phyloP scores from a whole-genome alignment of 1,140 invertebrate genomes.

The Lasioglossum baleicum region DNA sequence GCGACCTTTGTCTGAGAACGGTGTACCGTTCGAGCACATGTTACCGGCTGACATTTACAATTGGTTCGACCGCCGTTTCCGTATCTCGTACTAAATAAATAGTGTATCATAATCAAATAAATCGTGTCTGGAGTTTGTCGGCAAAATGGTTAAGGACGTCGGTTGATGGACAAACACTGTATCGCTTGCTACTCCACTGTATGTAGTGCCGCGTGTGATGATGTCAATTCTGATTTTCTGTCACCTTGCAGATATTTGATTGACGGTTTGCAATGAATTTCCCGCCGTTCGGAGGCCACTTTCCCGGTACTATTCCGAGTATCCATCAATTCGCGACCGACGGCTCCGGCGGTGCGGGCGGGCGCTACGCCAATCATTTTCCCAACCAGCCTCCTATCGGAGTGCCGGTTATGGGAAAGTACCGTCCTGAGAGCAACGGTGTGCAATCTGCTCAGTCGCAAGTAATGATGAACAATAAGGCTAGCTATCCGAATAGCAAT shows the following conservation, averaged over 20 bases:
- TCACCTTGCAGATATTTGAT: constrained; percentile 71
- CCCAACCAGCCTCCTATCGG: constrained; percentile 78
- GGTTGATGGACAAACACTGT: background rate
- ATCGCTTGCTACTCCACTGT: background rate
- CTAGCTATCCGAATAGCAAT: constrained; percentile 76
- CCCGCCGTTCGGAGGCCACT: constrained; percentile 84
- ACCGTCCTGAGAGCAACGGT: constrained; percentile 76
- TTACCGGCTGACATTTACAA: background rate
- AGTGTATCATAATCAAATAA: background rate
- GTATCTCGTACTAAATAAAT: background rate
- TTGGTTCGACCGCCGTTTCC: background rate
- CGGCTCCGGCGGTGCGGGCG: constrained; percentile 77
- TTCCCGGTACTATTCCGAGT: constrained; percentile 83
- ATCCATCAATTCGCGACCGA: constrained; percentile 84
- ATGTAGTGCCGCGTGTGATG: background rate
- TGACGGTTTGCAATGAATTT: constrained; percentile 83
- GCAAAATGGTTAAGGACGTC: constrained; percentile 4
- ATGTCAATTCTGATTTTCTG: constrained; percentile 2
- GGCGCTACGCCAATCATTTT: constrained; percentile 79
- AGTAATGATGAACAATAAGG: constrained; percentile 79
- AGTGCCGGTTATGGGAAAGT: constrained; percentile 78
- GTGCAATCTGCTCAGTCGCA: constrained; percentile 77
- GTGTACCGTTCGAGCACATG: constrained; percentile 10
- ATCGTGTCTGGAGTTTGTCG: background rate
- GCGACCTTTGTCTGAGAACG: background rate